phyloP scores from a whole-genome alignment of 2,888 invertebrate species.

The Nomada goodeniana region DNA sequence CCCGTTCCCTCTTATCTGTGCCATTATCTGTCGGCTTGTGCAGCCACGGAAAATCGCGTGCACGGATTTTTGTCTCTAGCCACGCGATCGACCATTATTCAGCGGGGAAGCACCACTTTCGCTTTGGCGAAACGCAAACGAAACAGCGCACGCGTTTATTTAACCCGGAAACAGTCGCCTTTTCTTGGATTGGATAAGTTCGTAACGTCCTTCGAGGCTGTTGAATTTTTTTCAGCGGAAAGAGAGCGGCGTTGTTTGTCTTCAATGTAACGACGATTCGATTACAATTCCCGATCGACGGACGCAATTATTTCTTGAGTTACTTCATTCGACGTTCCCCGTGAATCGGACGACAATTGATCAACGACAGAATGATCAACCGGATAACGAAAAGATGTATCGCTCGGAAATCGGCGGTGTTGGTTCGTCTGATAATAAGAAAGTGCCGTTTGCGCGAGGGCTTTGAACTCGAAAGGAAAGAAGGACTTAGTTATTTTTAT shows the following conservation, averaged over 20 bases:
- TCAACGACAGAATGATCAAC: too few relatives aligned
- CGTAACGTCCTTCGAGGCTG: background rate
- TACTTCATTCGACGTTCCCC: too few relatives aligned
- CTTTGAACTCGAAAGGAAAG: too few relatives aligned
- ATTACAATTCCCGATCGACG: background rate
- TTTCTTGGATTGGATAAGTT: background rate
- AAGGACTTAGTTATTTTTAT: too few relatives aligned
- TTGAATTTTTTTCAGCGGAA: background rate
- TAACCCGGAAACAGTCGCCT: background rate
- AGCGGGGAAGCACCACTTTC: background rate
- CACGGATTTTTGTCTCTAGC: background rate
- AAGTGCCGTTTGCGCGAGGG: too few relatives aligned
- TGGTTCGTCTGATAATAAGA: too few relatives aligned
- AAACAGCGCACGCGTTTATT: background rate
- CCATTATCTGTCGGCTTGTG: conserved; percentile 40
- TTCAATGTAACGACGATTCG: background rate
- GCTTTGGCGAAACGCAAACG: background rate
- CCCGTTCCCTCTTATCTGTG: conserved; percentile 38
- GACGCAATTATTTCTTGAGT: too few relatives aligned
- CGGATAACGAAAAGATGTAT: too few relatives aligned
- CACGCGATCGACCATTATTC: conserved; percentile 18
- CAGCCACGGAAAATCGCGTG: conserved; percentile 28
- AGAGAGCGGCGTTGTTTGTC: background rate
- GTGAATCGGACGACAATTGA: too few relatives aligned
- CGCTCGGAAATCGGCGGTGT: too few relatives aligned